Evolutionary conservation across 2,113 vertebrate genomes (phyloP).

Genomic region (Suricata suricatta): DNA sequence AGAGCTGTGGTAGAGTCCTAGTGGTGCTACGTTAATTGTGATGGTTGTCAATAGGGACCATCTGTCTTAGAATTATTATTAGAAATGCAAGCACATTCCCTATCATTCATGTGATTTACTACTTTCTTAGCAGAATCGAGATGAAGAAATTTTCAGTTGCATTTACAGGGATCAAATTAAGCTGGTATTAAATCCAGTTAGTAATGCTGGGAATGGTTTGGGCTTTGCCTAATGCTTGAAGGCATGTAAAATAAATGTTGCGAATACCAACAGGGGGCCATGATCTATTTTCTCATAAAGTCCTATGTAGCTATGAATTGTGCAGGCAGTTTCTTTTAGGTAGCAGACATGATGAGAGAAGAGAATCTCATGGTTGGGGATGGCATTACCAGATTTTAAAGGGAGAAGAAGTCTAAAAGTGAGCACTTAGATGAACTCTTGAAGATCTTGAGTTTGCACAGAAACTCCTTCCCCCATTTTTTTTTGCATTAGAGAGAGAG

Average conservation of each 20-base stretch:
- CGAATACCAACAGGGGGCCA: neutral
- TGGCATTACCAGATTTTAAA: neutral
- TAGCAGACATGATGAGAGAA: neutral
- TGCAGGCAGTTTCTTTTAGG: neutral
- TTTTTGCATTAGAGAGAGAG: neutral
- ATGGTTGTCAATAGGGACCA: slow-evolving; percentile 31
- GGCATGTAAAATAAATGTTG: slow-evolving; percentile 58
- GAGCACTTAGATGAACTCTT: neutral
- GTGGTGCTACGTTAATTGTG: slow-evolving; percentile 3
- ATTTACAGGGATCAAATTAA: slow-evolving; percentile 69
- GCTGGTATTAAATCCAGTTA: slow-evolving; percentile 63
- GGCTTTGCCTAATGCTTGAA: slow-evolving; percentile 57
- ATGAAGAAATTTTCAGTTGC: slow-evolving; percentile 69
- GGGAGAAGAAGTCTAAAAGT: neutral
- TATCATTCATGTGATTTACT: slow-evolving; percentile 55
- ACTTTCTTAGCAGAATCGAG: slow-evolving; percentile 57
- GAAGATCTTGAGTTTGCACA: neutral
- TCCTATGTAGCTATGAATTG: slow-evolving; percentile 29
- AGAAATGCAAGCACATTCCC: slow-evolving; percentile 28
- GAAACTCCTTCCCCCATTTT: neutral
- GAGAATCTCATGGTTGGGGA: neutral
- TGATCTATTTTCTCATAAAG: slow-evolving; percentile 5
- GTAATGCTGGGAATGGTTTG: slow-evolving; percentile 49
- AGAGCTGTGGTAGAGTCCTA: neutral
- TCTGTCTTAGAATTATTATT: slow-evolving; percentile 50